Evolutionary conservation across 2,888 invertebrate genomes (phyloP), one percentile per base, ranked within the genome.

Genomic region (Atethmia centrago): DNA sequence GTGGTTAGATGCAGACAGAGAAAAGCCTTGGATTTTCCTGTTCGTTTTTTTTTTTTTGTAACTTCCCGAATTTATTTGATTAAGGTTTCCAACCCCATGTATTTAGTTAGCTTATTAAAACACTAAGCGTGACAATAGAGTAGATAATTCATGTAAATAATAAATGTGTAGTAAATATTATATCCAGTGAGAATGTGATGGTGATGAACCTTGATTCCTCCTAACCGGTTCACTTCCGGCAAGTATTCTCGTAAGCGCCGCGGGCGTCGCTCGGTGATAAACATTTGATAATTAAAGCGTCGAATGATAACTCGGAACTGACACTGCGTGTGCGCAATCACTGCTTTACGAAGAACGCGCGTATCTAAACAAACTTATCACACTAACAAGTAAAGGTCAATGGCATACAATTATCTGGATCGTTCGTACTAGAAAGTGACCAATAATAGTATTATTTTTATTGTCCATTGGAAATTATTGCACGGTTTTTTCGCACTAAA

Each of bases 341-440:
- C 83, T 77, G 77, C 31, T 68, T 59, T 88, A 83, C 88, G 67
- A 77, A 82, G 88, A 88, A 88, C 36, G n/a, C 66, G 14, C 56
- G 49, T 87, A 87, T 80, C 83, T 82, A 74, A 63, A 74, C 78
- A 74, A 82, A 82, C 72, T 81, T 83, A 86, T 88, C 83, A 74
- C 68, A 71, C 47, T 84, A 66, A 79, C 74, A 65, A 75, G 67
- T 77, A 82, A 74, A 81, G 87, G 84, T 87, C 86, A 86, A 73
- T 79, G 81, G 76, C 85, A 87, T 71, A 25, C 77, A 66, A 81
- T 83, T 85, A 82, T 78, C 80, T 77, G 51, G 69, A 65, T 47
- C 28, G 51, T 47, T 65, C 51, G 21, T 49, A 68, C 73, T 74
- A 80, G 71, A 77, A 72, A 75, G 73, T 74, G n/a, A 58, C 61